A percentile compares a stretch with the other conserved stretches of the same genome.
Evolutionary conservation across 2,797 vertebrate genomes (phyloP).

Genomic region (Uromys caudimaculatus): DNA sequence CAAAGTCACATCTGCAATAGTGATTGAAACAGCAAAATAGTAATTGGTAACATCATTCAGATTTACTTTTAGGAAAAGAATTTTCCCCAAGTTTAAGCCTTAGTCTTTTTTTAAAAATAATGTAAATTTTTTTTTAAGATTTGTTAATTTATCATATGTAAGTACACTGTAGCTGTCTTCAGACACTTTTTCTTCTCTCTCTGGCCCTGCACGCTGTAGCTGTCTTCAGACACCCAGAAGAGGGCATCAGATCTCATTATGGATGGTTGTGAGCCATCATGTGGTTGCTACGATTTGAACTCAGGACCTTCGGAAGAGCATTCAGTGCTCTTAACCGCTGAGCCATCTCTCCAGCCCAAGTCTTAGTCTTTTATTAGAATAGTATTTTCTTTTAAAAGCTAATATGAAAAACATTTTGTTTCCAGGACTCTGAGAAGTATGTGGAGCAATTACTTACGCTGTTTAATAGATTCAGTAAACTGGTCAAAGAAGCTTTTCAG

Average conservation of each 20-base stretch:
- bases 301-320: no score
- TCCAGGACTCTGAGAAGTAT: conserved; percentile 98
- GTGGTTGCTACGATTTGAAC: no score
- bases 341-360: neutral
- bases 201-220: no score
- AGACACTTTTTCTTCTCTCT: no score
- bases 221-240: no score
- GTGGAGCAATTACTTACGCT: conserved; percentile 98
- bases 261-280: no score
- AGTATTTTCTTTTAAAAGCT: conserved; percentile 47
- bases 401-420: conserved; percentile 71
- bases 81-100: conserved; percentile 26
- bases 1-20: neutral
- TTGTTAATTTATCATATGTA: no score
- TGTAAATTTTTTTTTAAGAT: no score
- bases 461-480: conserved; percentile 99
- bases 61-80: conserved; percentile 41
- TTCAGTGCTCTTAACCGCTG: no score
- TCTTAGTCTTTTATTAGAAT: conserved; percentile 14
- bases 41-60: neutral
- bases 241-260: no score
- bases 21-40: neutral
- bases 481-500: conserved; percentile 99
- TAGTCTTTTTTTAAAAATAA: no score
- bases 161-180: no score